Conservation (phyloP, 1,140 invertebrate genomes). For the Pogonomyrmex barbatus region DNA sequence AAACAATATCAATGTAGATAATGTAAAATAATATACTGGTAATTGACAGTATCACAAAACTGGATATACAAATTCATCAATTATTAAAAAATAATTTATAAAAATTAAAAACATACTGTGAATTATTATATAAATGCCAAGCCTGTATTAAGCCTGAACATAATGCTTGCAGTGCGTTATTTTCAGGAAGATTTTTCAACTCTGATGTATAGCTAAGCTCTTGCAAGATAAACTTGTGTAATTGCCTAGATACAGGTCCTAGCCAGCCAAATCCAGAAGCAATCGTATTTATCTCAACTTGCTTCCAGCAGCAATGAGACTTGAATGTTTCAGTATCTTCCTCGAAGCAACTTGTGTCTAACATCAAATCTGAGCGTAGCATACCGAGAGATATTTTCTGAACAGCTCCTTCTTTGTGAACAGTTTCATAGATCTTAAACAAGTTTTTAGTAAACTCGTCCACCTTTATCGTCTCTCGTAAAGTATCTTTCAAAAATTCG, state of each 20-base stretch:
- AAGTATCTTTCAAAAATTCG: constrained; percentile 91
- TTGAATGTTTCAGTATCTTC: constrained; percentile 64
- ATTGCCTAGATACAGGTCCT: constrained; percentile 88
- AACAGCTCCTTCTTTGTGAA: constrained; percentile 89
- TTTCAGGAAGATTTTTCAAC: constrained; percentile 90
- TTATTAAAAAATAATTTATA: neutral
- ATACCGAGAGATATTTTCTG: constrained; percentile 90
- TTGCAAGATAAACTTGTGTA: constrained; percentile 76
- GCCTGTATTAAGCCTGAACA: constrained; percentile 91
- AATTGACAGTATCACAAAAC: neutral
- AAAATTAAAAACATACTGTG: constrained; percentile 77
- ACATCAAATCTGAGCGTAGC: constrained; percentile 91
- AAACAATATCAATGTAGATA: neutral
- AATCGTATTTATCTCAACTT: constrained; percentile 92
- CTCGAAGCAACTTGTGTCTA: constrained; percentile 87
- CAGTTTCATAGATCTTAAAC: constrained; percentile 93
- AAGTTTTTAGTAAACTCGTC: constrained; percentile 94
- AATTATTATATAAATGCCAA: constrained; percentile 90
- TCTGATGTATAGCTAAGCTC: constrained; percentile 86
- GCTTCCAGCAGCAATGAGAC: constrained; percentile 92
- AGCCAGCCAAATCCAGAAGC: constrained; percentile 93
- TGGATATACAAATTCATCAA: neutral
- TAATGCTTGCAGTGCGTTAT: constrained; percentile 90
- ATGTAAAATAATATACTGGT: neutral
- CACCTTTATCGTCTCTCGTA: constrained; percentile 90